These are phyloP conservation scores for Zaprionus camerounensis DNA, from an alignment of 1,140 invertebrate species.

Conservation along the genomic window DNA sequence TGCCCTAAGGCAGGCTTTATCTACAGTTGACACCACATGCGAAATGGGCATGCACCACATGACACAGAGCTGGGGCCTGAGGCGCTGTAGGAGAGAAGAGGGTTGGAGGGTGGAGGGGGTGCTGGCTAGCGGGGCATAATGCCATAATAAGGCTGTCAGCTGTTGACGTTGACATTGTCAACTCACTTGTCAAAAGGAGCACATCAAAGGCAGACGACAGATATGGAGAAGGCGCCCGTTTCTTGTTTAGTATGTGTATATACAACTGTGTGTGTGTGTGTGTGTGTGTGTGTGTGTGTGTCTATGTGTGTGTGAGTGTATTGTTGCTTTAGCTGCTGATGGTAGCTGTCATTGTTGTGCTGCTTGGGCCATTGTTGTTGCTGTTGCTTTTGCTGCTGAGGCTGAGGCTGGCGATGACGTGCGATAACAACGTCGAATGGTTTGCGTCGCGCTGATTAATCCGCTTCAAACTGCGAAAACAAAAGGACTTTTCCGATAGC, in stretches of 20 bases:
- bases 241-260: slow-evolving; percentile 26
- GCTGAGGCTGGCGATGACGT: slow-evolving; percentile 62
- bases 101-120: neutral
- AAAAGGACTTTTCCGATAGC: slow-evolving; percentile 64
- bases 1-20: slow-evolving; percentile 6
- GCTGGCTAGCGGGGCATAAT: slow-evolving; percentile 45
- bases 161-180: slow-evolving; percentile 83
- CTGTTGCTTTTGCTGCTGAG: slow-evolving; percentile 3
- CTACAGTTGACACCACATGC: slow-evolving; percentile 28
- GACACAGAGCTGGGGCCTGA: neutral
- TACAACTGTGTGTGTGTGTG: slow-evolving; percentile 13
- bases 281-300: slow-evolving; percentile 23
- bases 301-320: slow-evolving; percentile 33
- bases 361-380: slow-evolving; percentile 58
- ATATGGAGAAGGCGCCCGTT: slow-evolving; percentile 66
- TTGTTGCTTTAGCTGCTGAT: slow-evolving; percentile 44
- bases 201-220: slow-evolving; percentile 83
- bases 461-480: slow-evolving; percentile 65
- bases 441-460: slow-evolving; percentile 73
- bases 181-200: slow-evolving; percentile 82
- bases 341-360: slow-evolving; percentile 49
- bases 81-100: neutral
- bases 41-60: slow-evolving; percentile 4
- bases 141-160: slow-evolving; percentile 83
- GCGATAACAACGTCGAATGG: slow-evolving; percentile 74